Evolutionary conservation across 1,140 invertebrate species (phyloP).

Genomic region (Drosophila serrata): DNA sequence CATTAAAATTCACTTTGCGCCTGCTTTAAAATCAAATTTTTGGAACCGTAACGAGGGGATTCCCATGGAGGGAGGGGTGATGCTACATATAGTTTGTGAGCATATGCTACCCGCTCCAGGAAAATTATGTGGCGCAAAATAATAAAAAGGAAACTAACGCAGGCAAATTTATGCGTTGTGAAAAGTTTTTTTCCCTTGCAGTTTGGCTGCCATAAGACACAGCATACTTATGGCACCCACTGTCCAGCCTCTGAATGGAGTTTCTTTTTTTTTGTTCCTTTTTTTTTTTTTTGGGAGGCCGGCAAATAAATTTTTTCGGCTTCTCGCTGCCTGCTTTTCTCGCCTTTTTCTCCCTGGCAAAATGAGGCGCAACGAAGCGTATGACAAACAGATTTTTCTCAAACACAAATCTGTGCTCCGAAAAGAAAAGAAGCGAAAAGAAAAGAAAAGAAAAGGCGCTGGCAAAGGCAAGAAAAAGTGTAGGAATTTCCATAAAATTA

Average conservation of each 20-base stretch:
- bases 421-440: constrained; percentile 70
- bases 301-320: constrained; percentile 62
- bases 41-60: constrained; percentile 18
- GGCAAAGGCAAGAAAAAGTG: constrained; percentile 71
- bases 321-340: constrained; percentile 5
- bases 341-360: constrained; percentile 57
- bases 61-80: background rate
- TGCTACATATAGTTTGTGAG: constrained; percentile 24
- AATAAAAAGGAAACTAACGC: constrained; percentile 67
- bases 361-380: constrained; percentile 83
- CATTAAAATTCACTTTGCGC: constrained; percentile 78
- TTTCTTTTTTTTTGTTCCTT: constrained; percentile 13
- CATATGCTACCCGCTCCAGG: constrained; percentile 67
- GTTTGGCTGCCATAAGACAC: constrained; percentile 23
- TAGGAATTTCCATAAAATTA: constrained; percentile 83
- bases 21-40: constrained; percentile 77
- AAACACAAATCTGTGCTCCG: constrained; percentile 80
- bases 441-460: constrained; percentile 33
- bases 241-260: constrained; percentile 71
- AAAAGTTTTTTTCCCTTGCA: constrained; percentile 64
- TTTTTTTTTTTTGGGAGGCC: constrained; percentile 45
- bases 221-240: constrained; percentile 53
- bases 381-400: constrained; percentile 84
- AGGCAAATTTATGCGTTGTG: constrained; percentile 79
- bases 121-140: constrained; percentile 79